These are phyloP conservation scores for Creontiades dilutus DNA, from an alignment of 2,888 invertebrate genomes.

Conservation along the genomic window DNA sequence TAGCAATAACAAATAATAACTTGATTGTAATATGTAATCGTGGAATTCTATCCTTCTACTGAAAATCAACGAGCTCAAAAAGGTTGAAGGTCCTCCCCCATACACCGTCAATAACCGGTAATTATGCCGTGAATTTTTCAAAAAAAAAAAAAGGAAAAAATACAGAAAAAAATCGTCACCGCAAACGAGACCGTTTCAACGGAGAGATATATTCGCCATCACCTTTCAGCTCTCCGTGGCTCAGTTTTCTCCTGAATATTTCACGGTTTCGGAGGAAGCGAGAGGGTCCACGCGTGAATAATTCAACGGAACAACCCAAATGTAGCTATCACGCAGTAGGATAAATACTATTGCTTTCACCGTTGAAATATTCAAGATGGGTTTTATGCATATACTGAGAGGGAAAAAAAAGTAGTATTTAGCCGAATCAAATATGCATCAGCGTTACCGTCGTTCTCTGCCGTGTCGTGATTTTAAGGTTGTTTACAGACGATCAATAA, in stretches of 20 bases:
- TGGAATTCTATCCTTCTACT: not conserved
- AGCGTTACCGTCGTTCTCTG: not conserved
- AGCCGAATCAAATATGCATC: slow-evolving; percentile 17
- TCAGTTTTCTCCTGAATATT: slow-evolving; percentile 12
- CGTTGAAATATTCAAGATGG: not conserved
- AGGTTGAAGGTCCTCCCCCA: not conserved
- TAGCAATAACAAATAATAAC: too few species aligned
- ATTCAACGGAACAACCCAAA: slow-evolving; percentile 25
- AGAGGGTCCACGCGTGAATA: slow-evolving; percentile 8
- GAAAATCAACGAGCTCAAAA: not conserved
- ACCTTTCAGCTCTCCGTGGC: slow-evolving; percentile 10
- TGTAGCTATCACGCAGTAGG: slow-evolving; percentile 42
- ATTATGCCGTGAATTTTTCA: slow-evolving; percentile 26
- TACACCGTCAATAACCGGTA: not conserved
- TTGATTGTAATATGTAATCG: too few species aligned
- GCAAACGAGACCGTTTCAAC: not conserved
- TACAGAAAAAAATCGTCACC: not conserved
- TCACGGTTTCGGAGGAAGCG: not conserved
- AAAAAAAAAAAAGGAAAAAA: not conserved
- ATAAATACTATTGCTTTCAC: slow-evolving; percentile 30
- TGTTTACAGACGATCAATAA: not conserved
- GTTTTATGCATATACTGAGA: slow-evolving; percentile 38
- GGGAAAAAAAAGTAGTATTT: slow-evolving; percentile 28
- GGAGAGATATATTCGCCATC: not conserved
- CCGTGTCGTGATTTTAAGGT: slow-evolving; percentile 26